Conservation (phyloP, 1,140 invertebrate genomes). For the Bicyclus anynana region DNA sequence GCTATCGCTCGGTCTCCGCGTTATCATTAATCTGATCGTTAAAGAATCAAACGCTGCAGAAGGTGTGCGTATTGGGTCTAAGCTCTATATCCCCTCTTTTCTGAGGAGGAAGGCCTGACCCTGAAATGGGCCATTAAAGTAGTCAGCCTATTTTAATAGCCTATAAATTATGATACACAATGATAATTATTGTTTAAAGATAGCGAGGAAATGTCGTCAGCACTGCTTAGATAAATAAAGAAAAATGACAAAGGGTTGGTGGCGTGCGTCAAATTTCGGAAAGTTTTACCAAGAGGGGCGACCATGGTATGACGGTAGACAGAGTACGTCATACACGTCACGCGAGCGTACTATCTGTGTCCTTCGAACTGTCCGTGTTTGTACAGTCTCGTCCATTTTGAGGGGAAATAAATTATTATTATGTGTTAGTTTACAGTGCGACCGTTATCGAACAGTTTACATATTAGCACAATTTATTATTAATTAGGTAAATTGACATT, state of each 20-base stretch:
- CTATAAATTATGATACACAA: no score
- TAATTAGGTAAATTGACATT: no score
- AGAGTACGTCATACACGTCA: slow-evolving; percentile 40
- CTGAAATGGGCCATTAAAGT: no score
- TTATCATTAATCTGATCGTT: no score
- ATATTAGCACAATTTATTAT: no score
- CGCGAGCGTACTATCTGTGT: slow-evolving; percentile 52
- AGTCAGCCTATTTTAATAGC: no score
- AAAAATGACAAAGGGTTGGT: slow-evolving; percentile 48
- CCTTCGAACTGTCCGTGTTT: slow-evolving; percentile 51
- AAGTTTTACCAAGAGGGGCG: slow-evolving; percentile 67
- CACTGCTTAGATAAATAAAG: slow-evolving; percentile 5
- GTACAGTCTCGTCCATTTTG: slow-evolving; percentile 25
- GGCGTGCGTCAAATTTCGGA: slow-evolving; percentile 58
- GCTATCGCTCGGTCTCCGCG: no score
- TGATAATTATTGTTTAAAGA: neutral
- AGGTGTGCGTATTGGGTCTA: no score
- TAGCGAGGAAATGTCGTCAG: neutral
- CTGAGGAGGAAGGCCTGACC: no score
- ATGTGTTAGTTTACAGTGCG: neutral
- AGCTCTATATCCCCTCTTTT: no score
- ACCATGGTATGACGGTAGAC: slow-evolving; percentile 24
- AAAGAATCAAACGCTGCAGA: no score
- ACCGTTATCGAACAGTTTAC: neutral
- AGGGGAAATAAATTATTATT: neutral